Percentiles rank a stretch among this genome's conserved stretches.
These are phyloP conservation scores for Eutrigla gurnardus DNA, from an alignment of 2,797 vertebrate species.

Conservation along the genomic window DNA sequence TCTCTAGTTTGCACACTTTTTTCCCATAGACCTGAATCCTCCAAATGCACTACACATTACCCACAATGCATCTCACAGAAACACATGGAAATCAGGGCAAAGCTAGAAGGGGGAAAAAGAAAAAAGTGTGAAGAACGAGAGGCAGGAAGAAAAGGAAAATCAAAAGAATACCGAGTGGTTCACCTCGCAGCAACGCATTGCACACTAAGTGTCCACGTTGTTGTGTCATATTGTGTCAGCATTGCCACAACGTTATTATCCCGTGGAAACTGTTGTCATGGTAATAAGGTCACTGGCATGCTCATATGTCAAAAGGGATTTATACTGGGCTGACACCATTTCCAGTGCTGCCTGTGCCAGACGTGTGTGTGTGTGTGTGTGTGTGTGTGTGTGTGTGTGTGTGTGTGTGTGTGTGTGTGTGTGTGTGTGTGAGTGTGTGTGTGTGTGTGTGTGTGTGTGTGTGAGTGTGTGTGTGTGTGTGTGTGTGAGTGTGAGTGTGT, in stretches of 20 bases:
- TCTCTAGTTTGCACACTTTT: constrained; percentile 43
- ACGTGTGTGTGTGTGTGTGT: constrained; percentile 49
- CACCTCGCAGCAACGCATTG: constrained; percentile 48
- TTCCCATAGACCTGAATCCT: constrained; percentile 43
- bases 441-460: constrained; percentile 23
- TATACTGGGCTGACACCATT: constrained; percentile 80
- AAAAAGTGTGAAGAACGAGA: constrained; percentile 17
- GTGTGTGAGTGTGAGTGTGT: too few species aligned
- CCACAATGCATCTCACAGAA: not conserved
- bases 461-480: constrained; percentile 14
- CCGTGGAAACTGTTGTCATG: constrained; percentile 79
- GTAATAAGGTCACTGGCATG: constrained; percentile 82
- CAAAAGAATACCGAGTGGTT: constrained; percentile 25
- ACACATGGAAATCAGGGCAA: constrained; percentile 26
- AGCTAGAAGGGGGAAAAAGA: not conserved
- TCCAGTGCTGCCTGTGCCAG: constrained; percentile 69
- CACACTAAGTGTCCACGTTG: constrained; percentile 50
- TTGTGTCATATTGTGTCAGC: constrained; percentile 80
- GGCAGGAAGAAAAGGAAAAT: constrained; percentile 18
- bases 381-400: constrained; percentile 39
- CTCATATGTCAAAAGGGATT: constrained; percentile 84
- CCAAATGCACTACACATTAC: constrained; percentile 50
- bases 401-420: constrained; percentile 23
- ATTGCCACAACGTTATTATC: constrained; percentile 70
- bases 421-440: constrained; percentile 35